Base-by-base conservation (phyloP, 2,888 invertebrate genomes). In the Mantis religiosa region DNA sequence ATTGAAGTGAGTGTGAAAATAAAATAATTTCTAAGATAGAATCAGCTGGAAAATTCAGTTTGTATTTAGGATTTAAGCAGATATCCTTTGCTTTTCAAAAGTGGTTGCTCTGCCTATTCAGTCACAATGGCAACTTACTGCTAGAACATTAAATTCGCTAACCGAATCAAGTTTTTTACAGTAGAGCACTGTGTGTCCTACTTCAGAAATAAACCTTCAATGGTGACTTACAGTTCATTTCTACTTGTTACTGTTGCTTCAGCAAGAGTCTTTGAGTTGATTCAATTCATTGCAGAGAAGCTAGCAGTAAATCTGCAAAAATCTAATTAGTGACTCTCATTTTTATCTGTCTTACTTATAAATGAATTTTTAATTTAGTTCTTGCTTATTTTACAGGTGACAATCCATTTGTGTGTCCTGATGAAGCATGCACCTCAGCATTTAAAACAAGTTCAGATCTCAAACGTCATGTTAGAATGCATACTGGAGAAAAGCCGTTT, bases 391-490 rank as follows among this genome's bases (percentile, higher is more conserved):
- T 90, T 90, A 87, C 88, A 91, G 92, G 92, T 15, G 92, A 93
- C 89, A 91, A 91, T 47, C 92, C 92, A 14, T 93, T 92, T 89
- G 90, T 91, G 8, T 93, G 92, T 91, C 91, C 91, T 27, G 92
- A 93, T 90, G 92, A 92, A 28, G 90, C 91, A 3, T 94, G 94
- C 91, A 90, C 91, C 8, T 92, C 93, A 30, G 92, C 92, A 83
- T 94, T 94, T 91, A 94, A 94, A 90, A 94, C 94, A 54, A 93
- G 93, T 89, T 93, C 94, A 4, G 94, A 94, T 90, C 91, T 94
- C 28, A 93, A 93, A 88, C 91, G 94, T 8, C 94, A 94, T 90
- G 91, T 92, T 85, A 90, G 93, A 9, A 91, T 92, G 4, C 91
- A 91, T 47, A 90, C 90, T 71, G 90, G 90, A 27, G 90, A 90